These are phyloP conservation scores for Cyrtodaria siliqua DNA, from an alignment of 2,888 invertebrate genomes.

Conservation along the genomic window DNA sequence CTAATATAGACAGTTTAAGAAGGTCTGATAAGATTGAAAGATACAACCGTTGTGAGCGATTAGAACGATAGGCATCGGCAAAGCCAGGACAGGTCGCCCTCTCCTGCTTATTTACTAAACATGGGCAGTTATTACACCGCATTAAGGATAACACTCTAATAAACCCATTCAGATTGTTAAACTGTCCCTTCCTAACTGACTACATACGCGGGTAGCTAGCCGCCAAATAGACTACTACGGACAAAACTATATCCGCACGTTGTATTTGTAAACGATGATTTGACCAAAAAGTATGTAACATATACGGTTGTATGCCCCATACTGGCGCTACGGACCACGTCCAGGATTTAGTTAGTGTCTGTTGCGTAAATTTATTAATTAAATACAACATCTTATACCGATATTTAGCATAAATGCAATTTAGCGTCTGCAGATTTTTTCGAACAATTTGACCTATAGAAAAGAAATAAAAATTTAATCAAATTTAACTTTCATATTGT, in stretches of 20 bases:
- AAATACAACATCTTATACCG: not conserved
- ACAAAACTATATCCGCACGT: constrained; percentile 9
- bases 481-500: not conserved
- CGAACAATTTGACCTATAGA: not conserved
- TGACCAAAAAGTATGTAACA: not conserved
- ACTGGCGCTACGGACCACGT: too few species aligned
- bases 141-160: constrained; percentile 24
- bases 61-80: constrained; percentile 45
- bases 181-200: constrained; percentile 43
- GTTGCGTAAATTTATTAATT: too few species aligned
- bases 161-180: constrained; percentile 44
- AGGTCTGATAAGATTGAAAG: constrained; percentile 40
- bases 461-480: not conserved
- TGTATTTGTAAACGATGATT: not conserved
- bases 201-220: constrained; percentile 1
- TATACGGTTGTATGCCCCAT: too few species aligned
- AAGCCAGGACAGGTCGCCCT: constrained; percentile 7
- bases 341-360: too few species aligned
- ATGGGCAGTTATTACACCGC: constrained; percentile 29
- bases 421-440: not conserved
- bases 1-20: constrained; percentile 59
- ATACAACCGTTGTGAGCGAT: constrained; percentile 26
- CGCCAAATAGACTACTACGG: constrained; percentile 24
- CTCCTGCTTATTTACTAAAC: constrained; percentile 30
- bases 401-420: not conserved